Conservation (phyloP, 1,140 invertebrate genomes). For the Pectinophora gossypiella region DNA sequence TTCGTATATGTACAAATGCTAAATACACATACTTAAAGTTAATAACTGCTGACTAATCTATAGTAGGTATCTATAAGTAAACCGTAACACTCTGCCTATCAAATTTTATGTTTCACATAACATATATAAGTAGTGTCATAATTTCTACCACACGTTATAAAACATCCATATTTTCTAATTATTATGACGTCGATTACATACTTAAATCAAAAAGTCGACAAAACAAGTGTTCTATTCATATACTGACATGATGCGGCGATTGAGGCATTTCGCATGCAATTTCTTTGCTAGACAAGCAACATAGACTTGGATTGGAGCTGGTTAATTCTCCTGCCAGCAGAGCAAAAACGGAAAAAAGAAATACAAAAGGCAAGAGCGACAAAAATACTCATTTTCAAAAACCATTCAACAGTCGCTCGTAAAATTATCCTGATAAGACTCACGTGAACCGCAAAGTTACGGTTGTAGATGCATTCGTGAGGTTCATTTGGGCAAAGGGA, state of each 20-base stretch:
- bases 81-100: too few species aligned
- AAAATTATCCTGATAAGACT: conserved; percentile 14
- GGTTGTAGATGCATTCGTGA: conserved; percentile 31
- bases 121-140: too few species aligned
- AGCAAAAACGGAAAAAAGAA: conserved; percentile 46
- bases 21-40: too few species aligned
- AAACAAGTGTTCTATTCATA: conserved; percentile 10
- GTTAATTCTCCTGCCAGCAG: conserved; percentile 37
- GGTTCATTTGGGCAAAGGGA: conserved; percentile 42
- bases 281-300: conserved; percentile 26
- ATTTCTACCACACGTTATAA: too few species aligned
- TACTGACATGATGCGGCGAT: conserved; percentile 14
- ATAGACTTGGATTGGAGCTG: conserved; percentile 35
- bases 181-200: too few species aligned
- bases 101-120: too few species aligned
- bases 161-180: too few species aligned
- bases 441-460: conserved; percentile 12
- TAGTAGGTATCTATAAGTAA: too few species aligned
- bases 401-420: background rate
- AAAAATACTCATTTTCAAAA: conserved; percentile 18
- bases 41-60: too few species aligned
- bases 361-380: conserved; percentile 39
- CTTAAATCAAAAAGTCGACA: too few species aligned
- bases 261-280: conserved; percentile 22
- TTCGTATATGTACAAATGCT: too few species aligned